These are phyloP conservation scores for Pardosa pseudoannulata DNA, from an alignment of 2,888 invertebrate species.

Conservation along the genomic window DNA sequence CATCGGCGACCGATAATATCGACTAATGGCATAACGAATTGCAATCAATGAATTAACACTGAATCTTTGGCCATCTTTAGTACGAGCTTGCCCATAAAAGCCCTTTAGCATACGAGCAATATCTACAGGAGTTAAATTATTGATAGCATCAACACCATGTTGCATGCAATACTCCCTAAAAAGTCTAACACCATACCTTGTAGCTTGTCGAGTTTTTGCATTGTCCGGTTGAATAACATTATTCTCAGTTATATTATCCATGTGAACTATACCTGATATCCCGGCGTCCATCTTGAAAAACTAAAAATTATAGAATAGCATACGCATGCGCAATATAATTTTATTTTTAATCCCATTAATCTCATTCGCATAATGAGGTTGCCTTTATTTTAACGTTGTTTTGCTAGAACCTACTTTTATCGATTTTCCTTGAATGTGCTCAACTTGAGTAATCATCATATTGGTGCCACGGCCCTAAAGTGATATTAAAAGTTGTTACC, in stretches of 20 bases:
- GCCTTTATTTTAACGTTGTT: constrained; percentile 69
- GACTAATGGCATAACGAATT: constrained; percentile 73
- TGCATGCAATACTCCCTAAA: constrained; percentile 72
- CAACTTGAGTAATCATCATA: constrained; percentile 6
- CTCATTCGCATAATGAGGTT: constrained; percentile 72
- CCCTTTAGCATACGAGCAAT: constrained; percentile 73
- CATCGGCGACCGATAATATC: constrained; percentile 72
- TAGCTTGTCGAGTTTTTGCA: constrained; percentile 73
- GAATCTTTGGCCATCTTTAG: constrained; percentile 73
- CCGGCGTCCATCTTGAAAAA: constrained; percentile 72
- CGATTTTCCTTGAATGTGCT: constrained; percentile 59
- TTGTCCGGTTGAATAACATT: constrained; percentile 63
- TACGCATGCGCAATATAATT: constrained; percentile 73
- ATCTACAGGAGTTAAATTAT: constrained; percentile 67
- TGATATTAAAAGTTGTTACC: not conserved
- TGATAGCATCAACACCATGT: constrained; percentile 70
- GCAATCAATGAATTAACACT: constrained; percentile 73
- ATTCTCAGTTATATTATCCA: constrained; percentile 46
- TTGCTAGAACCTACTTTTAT: constrained; percentile 67
- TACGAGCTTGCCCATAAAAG: constrained; percentile 73
- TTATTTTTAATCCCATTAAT: constrained; percentile 72
- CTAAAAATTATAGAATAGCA: constrained; percentile 72
- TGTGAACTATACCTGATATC: constrained; percentile 65
- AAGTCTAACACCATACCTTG: constrained; percentile 72
- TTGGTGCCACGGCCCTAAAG: not conserved